Base-by-base conservation (phyloP, 2,113 vertebrate genomes). In the Glaucomys volans region DNA sequence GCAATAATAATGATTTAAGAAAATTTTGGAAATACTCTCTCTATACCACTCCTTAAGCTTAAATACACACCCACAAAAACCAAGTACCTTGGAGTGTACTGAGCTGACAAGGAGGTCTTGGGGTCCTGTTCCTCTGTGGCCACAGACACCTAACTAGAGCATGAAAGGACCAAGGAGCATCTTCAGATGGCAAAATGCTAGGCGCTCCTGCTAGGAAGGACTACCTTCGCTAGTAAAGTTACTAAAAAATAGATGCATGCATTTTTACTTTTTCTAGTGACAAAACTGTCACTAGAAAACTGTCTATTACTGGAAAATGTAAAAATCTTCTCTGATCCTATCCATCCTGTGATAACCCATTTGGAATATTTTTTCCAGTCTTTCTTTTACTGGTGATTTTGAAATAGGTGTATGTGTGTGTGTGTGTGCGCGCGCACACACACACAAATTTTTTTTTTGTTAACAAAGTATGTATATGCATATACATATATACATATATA, bases 361-460 rank as follows among this genome's bases (percentile, higher is more conserved):
- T 50, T 66, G 30, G 54, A 94, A 92, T 92, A 82, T 59, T 92
- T 94, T 91, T 87, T 91, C 76, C 3, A 71, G 28, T 82, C 26
- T 67, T 52, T 96, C 32, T 86, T 75, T 13, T 22, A 30, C 72
- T 32, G 40, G 18, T 35, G 54, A 92, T 64, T 84, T 89, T 40
- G 20, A 24, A 40, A 6, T 62, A 18, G 37, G 40, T 44, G 18
- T 54, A 7, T 62, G 20, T 17, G 32, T 81, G 9, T 44, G 28
- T 44, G 11, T 59, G 22, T 72, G 7, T 74, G 32, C 47, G 40
- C 35, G 6, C n/a, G 22, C 47, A 8, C 18, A 10, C 16, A n/a
- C 35, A 28, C 57, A 42, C 35, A 67, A 72, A 40, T 67, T 32
- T 67, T 35, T 35, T 85, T 20, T 42, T 85, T 42, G 54, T 66